A percentile compares a stretch with the other conserved stretches of the same genome.
phyloP scores from a whole-genome alignment of 2,888 invertebrate genomes.

The Onchidella celtica region DNA sequence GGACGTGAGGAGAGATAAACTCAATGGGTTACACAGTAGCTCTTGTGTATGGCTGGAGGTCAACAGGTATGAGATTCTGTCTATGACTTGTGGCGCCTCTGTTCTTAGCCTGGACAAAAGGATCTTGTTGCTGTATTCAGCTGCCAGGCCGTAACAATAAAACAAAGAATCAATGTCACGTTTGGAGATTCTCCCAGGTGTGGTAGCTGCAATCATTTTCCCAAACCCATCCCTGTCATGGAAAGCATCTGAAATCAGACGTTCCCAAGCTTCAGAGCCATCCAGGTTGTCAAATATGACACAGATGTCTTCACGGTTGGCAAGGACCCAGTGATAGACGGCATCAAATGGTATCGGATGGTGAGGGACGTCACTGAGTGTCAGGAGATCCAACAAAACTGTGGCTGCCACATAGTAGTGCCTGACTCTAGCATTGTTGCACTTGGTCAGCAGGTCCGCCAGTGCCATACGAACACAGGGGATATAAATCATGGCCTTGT shows the following conservation, averaged over 20 bases:
- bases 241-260: constrained; percentile 52
- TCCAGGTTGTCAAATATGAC: constrained; percentile 57
- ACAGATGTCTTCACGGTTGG: constrained; percentile 53
- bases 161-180: constrained; percentile 54
- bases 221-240: constrained; percentile 53
- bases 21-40: constrained; percentile 55
- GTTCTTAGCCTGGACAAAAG: constrained; percentile 50
- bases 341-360: constrained; percentile 43
- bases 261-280: constrained; percentile 49
- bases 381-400: constrained; percentile 47
- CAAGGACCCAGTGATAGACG: constrained; percentile 54
- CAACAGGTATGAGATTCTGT: constrained; percentile 50
- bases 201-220: constrained; percentile 51
- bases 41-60: constrained; percentile 53
- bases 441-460: constrained; percentile 50
- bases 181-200: constrained; percentile 51
- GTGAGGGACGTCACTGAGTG: constrained; percentile 40
- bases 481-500: constrained; percentile 52
- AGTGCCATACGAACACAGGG: constrained; percentile 53
- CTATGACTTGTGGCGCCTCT: constrained; percentile 49
- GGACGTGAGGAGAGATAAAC: constrained; percentile 50
- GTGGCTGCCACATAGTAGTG: constrained; percentile 50
- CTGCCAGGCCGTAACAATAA: constrained; percentile 57
- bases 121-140: constrained; percentile 54
- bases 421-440: constrained; percentile 41